Base-by-base conservation (phyloP, 2,113 vertebrate species). In the Phalacrocorax pelagicus region DNA sequence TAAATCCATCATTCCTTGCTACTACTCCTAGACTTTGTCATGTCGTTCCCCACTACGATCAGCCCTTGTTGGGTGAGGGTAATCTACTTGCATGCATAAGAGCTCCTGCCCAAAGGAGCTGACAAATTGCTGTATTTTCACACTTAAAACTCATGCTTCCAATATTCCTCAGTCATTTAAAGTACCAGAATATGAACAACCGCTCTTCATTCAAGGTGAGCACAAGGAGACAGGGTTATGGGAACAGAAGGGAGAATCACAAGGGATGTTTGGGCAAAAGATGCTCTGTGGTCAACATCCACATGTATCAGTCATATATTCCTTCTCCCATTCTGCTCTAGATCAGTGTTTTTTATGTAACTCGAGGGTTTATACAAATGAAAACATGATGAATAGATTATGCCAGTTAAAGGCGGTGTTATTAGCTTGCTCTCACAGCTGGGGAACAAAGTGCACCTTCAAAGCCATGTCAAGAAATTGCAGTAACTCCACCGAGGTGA, bases 1-100 rank as follows among this genome's bases (percentile, higher is more conserved):
- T 95, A 65, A 92, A 95, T 90, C 92, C 82, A 87, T 95, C 77
- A 96, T 88, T 88, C 79, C 70, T 89, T 59, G 26, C 80, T 78
- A 5, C 67, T 84, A 22, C 67, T 96, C 73, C 69, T 23, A 18
- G 81, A 61, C 36, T 87, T 65, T 17, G 23, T 15, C 73, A 81
- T 1, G 1, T 49, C 3, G 4, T 27, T 94, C 73, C 10, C 47
- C 2, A 3, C 40, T 59, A 13, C 2, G 2, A 59, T 67, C 61
- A 78, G 36, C 52, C n/a, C 80, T 65, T 21, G 27, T 49, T 54
- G 40, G 4, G 1, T 44, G 69, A 92, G 19, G 21, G 4, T 24
- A 81, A 32, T 55, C 52, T 44, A 2, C 61, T 47, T n/a, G 69
- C 20, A 7, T 26, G 11, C 30, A 3, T n/a, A 24, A 74, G 51